Evolutionary conservation across 2,888 invertebrate genomes (phyloP).

Genomic region (Allolobophora icterica): DNA sequence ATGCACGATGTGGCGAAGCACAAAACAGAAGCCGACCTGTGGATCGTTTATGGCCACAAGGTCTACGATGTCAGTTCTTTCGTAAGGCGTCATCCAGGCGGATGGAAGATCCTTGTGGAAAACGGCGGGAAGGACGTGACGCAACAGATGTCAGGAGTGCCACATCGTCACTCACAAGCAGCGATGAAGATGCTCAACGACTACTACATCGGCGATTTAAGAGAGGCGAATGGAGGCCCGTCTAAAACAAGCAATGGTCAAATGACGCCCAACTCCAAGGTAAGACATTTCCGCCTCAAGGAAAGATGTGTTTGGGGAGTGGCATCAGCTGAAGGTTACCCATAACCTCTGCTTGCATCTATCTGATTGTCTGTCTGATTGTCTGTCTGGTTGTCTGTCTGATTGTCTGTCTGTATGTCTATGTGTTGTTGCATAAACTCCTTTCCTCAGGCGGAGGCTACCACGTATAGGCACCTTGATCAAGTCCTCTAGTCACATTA

Average conservation of each 20-base stretch:
- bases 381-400: too few relatives aligned
- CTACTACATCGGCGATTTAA: conserved; percentile 53
- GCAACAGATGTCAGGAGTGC: conserved; percentile 50
- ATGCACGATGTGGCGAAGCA: background rate
- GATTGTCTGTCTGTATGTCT: too few relatives aligned
- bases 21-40: conserved; percentile 25
- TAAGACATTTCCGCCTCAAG: background rate
- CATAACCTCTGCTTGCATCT: too few relatives aligned
- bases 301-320: background rate
- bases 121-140: conserved; percentile 56
- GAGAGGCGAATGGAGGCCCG: conserved; percentile 20
- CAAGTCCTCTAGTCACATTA: too few relatives aligned
- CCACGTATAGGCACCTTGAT: too few relatives aligned
- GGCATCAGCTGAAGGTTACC: background rate
- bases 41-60: conserved; percentile 18
- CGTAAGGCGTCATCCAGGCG: conserved; percentile 58
- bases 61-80: conserved; percentile 60
- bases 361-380: too few relatives aligned
- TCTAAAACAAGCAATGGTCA: background rate
- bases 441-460: too few relatives aligned
- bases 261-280: background rate
- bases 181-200: conserved; percentile 57
- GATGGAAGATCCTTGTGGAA: conserved; percentile 51
- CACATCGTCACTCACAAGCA: conserved; percentile 55
- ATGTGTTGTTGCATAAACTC: too few relatives aligned